Evolutionary conservation across 2,888 invertebrate species (phyloP), one percentile per base, ranked within the genome.

Genomic region (Rhyacophila evoluta): DNA sequence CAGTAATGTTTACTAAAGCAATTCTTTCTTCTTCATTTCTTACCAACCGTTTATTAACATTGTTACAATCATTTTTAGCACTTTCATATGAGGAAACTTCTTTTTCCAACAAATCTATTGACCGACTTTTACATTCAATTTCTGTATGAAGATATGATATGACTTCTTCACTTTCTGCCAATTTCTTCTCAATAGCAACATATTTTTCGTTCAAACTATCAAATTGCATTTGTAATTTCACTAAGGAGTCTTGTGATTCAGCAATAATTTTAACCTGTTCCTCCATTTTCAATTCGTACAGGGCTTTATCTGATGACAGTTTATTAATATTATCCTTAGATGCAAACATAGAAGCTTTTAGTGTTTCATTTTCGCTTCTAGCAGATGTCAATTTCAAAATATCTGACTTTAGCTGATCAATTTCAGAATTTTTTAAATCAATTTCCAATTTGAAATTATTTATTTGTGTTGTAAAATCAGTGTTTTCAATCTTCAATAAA

Each of bases 351-450:
- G 25, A 19, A 12, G 25, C 15, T 19, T 25, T 55, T 10, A 25
- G 19, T 19, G 1, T 8, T 55, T 55, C 11, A 55, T 55, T 19
- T 55, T 0, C 19, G 1, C 6, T 41, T 15, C 15, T 41, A 15
- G 12, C 0, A 1, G 19, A 55, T 6, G 55, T 19, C 55, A 19
- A 55, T 55, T 55, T 19, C 19, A 55, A 25, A 55, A 70, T 29
- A 33, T 74, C 33, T 55, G 29, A 25, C 55, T 75, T 71, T 71
- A 71, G 25, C 38, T 74, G 6, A 11, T 67, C 36, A 78, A 75
- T 41, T 25, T 75, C 4, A 27, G 25, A 19, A 38, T 36, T 68
- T 72, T 36, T 38, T 6, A 28, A 19, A 28, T 71, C 28, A 38
- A 36, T 11, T 38, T 71, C 2, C 15, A 38, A 27, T 37, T 74